These are phyloP conservation scores for Drosophila willistoni DNA, from an alignment of 1,140 invertebrate species.

Conservation along the genomic window DNA sequence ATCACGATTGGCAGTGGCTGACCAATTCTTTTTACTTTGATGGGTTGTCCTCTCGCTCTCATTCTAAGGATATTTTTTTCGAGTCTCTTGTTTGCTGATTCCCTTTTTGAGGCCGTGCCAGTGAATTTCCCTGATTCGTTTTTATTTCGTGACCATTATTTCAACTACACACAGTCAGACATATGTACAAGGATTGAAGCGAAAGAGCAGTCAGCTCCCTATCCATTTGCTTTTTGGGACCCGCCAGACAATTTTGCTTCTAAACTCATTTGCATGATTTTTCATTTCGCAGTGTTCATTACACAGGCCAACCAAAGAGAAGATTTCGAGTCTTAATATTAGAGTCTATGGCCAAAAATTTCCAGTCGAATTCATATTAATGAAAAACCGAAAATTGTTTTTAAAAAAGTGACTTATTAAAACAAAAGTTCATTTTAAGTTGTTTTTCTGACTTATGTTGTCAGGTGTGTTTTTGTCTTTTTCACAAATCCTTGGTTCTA, in stretches of 20 bases:
- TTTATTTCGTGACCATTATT: constrained; percentile 69
- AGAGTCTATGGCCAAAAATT: neutral
- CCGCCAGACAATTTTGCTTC: constrained; percentile 46
- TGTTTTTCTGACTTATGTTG: neutral
- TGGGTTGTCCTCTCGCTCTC: constrained; percentile 4
- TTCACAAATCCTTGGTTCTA: constrained; percentile 9
- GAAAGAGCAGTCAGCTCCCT: constrained; percentile 2
- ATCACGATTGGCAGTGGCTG: constrained; percentile 45
- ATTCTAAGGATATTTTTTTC: neutral
- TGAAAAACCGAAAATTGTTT: no score
- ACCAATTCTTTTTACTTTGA: constrained; percentile 22
- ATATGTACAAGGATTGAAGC: constrained; percentile 11
- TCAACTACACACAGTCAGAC: constrained; percentile 25
- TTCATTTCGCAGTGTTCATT: constrained; percentile 48
- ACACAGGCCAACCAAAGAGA: constrained; percentile 43
- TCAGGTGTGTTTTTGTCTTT: neutral
- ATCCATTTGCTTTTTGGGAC: constrained; percentile 28
- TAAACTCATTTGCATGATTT: constrained; percentile 79
- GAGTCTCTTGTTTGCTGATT: neutral
- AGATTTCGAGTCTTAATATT: constrained; percentile 15
- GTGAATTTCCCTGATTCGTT: constrained; percentile 64
- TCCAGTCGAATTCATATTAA: constrained; percentile 35
- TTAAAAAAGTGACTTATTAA: no score
- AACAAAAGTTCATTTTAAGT: no score
- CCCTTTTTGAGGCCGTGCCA: neutral